Conservation (phyloP, 53 echinoderm and acorn worm species). For the Echinarachnius parma region DNA sequence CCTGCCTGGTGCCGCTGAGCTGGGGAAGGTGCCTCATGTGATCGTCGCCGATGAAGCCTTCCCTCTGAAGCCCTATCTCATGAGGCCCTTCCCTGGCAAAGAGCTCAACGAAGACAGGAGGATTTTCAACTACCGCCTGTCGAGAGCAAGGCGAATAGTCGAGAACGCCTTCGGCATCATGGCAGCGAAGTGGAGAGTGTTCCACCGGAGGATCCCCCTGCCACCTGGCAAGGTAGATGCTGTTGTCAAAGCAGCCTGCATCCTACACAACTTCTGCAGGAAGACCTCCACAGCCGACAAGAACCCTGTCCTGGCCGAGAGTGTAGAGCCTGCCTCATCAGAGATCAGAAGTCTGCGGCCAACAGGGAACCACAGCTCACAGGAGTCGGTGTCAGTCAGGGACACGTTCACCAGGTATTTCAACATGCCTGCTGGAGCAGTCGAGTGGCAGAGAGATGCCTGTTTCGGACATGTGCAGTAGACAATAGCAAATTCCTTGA, state of each 20-base stretch:
- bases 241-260: conserved; percentile 58
- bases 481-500: too few species aligned
- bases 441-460: conserved; percentile 54
- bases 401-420: conserved; percentile 52
- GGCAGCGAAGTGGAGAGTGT: conserved; percentile 57
- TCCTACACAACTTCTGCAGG: conserved; percentile 59
- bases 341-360: conserved; percentile 5
- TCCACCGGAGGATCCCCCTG: conserved; percentile 40
- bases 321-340: not conserved
- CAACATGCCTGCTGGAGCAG: conserved; percentile 39
- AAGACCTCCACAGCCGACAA: conserved; percentile 3
- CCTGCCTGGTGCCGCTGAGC: conserved; percentile 20
- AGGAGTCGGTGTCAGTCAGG: conserved; percentile 42
- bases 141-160: conserved; percentile 37
- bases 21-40: conserved; percentile 17
- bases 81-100: conserved; percentile 63
- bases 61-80: conserved; percentile 36
- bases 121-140: conserved; percentile 52
- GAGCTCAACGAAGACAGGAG: conserved; percentile 18
- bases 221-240: conserved; percentile 29
- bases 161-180: too few species aligned
- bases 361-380: conserved; percentile 42
- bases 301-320: not conserved
- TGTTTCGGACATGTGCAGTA: conserved; percentile 24
- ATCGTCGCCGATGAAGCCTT: conserved; percentile 48